A percentile compares a stretch with the other conserved stretches of the same genome.
These are phyloP conservation scores for Pogonocichla stellata DNA, from an alignment of 2,113 vertebrate genomes.

Conservation along the genomic window DNA sequence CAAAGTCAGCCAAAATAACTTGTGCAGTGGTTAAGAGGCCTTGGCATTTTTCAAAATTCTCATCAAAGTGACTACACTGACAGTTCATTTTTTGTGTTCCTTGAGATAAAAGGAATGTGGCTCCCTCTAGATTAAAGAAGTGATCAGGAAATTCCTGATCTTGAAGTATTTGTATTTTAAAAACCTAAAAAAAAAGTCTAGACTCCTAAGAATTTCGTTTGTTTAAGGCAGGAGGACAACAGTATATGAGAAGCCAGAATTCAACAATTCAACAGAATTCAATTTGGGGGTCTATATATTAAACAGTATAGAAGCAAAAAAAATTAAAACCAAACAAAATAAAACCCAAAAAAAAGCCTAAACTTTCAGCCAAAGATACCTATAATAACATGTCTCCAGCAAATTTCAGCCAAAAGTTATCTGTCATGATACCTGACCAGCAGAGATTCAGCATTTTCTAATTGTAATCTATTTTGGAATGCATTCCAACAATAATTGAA, in stretches of 20 bases:
- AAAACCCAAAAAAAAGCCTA: fast-evolving
- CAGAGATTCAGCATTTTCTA: neutral
- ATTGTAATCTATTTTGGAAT: neutral
- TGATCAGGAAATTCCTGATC: neutral
- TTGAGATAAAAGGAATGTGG: neutral
- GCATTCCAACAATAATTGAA: neutral
- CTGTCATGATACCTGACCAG: neutral
- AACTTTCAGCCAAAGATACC: neutral
- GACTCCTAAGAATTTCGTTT: neutral
- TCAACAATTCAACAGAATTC: neutral
- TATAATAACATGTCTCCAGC: neutral
- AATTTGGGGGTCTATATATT: neutral
- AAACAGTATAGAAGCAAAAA: neutral
- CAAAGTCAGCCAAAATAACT: neutral
- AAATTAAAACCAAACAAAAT: neutral
- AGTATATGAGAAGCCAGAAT: neutral
- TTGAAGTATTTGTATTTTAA: neutral
- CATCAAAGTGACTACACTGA: neutral
- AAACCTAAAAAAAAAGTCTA: neutral
- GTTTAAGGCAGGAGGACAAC: neutral
- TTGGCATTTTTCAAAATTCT: neutral
- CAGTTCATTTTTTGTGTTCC: neutral
- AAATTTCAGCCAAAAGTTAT: neutral
- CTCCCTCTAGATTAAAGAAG: neutral
- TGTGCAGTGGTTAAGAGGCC: neutral